Evolutionary conservation across 2,888 invertebrate species (phyloP).

Genomic region (Heliconius aoede): DNA sequence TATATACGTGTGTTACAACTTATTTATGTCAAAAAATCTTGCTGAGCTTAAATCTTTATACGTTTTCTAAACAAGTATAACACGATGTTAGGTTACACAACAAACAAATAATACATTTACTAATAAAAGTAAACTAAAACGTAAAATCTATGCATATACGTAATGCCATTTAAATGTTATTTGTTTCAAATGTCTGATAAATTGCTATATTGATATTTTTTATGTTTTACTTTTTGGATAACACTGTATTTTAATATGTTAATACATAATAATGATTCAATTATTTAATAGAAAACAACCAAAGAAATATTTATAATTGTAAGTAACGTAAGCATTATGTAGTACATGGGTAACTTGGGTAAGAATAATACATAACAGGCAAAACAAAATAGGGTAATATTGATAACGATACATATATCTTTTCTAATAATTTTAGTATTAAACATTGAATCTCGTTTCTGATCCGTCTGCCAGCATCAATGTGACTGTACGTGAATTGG

Average conservation of each 20-base stretch:
- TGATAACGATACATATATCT: neutral
- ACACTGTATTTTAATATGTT: neutral
- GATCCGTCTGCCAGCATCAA: constrained; percentile 98
- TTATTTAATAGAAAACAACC: neutral
- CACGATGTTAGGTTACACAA: neutral
- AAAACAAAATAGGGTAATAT: neutral
- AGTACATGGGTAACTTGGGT: neutral
- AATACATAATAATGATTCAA: neutral
- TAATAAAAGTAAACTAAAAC: neutral
- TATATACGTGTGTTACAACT: too few species aligned
- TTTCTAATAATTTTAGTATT: constrained; percentile 39
- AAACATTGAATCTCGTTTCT: constrained; percentile 85
- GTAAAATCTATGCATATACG: neutral
- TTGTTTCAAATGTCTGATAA: neutral
- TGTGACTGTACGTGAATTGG: constrained; percentile 95
- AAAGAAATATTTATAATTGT: neutral
- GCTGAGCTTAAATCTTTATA: too few species aligned
- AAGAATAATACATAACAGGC: neutral
- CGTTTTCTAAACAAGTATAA: neutral
- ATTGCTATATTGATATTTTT: too few species aligned
- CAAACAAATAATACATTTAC: neutral
- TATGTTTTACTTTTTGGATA: neutral
- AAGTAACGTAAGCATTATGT: neutral
- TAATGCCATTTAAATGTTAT: neutral
- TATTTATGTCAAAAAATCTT: too few species aligned